These are phyloP conservation scores for Folsomia candida DNA, from an alignment of 2,888 invertebrate species.

Conservation along the genomic window DNA sequence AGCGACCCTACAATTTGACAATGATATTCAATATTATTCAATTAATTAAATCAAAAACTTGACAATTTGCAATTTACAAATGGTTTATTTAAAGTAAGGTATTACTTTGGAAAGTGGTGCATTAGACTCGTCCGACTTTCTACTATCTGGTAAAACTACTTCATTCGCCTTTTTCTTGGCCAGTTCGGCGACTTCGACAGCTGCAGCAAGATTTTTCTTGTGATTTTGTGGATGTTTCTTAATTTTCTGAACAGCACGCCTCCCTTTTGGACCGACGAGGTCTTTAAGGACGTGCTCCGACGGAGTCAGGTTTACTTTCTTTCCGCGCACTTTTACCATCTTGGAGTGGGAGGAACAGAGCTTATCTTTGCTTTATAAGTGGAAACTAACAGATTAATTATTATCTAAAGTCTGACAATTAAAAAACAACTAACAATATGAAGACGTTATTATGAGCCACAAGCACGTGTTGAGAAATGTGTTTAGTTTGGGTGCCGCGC, in stretches of 20 bases:
- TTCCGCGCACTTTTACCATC: slow-evolving; percentile 44
- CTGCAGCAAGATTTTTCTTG: slow-evolving; percentile 15
- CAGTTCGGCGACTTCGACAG: slow-evolving; percentile 55
- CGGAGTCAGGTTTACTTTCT: slow-evolving; percentile 31
- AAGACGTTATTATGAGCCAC: too few relatives aligned
- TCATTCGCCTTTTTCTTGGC: slow-evolving; percentile 50
- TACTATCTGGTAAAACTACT: slow-evolving; percentile 60
- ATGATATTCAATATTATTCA: too few relatives aligned
- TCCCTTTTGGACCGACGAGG: slow-evolving; percentile 33
- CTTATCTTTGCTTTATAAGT: too few relatives aligned
- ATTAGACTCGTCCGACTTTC: slow-evolving; percentile 67
- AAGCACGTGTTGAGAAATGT: too few relatives aligned
- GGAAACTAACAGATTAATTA: too few relatives aligned
- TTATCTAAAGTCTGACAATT: too few relatives aligned
- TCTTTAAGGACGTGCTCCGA: slow-evolving; percentile 47
- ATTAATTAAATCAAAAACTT: slow-evolving; percentile 8
- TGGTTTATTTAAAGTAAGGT: neutral
- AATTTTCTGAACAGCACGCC: neutral
- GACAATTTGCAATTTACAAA: slow-evolving; percentile 12
- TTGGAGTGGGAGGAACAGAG: too few relatives aligned
- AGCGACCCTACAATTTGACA: slow-evolving; percentile 72
- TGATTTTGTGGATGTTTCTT: neutral
- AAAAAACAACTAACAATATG: too few relatives aligned
- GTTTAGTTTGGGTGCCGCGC: too few relatives aligned
- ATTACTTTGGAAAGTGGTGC: slow-evolving; percentile 22